Conservation (phyloP, 2,113 vertebrate species). For the Ceyx melanurus region DNA sequence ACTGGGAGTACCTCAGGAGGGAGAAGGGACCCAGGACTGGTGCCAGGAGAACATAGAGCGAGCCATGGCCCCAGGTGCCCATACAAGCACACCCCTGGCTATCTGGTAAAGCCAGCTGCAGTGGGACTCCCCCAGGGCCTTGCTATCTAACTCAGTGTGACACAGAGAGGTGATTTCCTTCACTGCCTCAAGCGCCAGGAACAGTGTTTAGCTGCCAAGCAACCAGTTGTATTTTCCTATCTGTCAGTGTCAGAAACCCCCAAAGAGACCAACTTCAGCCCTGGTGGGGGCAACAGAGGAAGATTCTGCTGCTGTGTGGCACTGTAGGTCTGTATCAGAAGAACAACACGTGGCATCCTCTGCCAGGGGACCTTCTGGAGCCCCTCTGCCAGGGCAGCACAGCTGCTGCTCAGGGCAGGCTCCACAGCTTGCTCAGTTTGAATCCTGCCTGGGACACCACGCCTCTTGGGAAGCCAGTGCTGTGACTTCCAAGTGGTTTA, state of each 20-base stretch:
- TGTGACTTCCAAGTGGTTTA: background rate
- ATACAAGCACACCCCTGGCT: background rate
- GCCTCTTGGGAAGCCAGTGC: background rate
- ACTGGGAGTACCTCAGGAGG: background rate
- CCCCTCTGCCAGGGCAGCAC: background rate
- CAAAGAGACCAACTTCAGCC: background rate
- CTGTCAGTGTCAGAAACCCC: background rate
- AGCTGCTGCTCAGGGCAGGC: accelerated
- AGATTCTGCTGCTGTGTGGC: background rate
- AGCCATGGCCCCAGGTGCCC: accelerated
- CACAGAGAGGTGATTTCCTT: background rate
- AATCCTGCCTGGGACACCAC: background rate
- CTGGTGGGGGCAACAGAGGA: accelerated
- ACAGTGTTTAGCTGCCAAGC: background rate
- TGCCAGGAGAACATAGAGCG: background rate
- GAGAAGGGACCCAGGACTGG: background rate
- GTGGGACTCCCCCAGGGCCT: background rate
- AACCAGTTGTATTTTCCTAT: background rate
- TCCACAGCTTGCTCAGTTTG: background rate
- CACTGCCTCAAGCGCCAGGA: background rate
- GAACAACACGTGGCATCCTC: background rate
- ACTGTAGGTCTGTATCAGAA: background rate
- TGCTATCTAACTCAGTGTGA: background rate
- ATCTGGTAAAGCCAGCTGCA: background rate
- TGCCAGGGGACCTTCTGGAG: background rate